phyloP scores from a whole-genome alignment of 2,888 invertebrate genomes.

The Cephus pygmeus region DNA sequence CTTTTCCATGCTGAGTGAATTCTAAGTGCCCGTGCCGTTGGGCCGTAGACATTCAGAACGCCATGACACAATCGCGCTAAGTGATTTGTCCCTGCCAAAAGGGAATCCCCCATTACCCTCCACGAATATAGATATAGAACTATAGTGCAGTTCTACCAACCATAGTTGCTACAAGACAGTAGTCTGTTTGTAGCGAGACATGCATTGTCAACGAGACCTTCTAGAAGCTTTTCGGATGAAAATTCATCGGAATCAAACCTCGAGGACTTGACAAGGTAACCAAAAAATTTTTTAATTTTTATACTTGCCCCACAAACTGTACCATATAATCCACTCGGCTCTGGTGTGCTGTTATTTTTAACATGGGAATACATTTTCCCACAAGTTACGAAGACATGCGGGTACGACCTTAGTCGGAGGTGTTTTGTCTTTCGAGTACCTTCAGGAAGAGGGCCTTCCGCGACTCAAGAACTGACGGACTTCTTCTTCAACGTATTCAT shows the following conservation, averaged over 20 bases:
- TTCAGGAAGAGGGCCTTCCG: conserved; percentile 27
- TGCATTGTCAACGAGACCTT: neutral
- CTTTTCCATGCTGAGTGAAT: conserved; percentile 22
- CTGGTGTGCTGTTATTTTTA: neutral
- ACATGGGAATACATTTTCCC: conserved; percentile 29
- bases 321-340: neutral
- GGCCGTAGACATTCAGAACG: conserved; percentile 8
- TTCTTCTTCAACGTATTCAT: conserved; percentile 15
- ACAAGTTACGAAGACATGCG: conserved; percentile 39
- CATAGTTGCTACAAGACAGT: neutral
- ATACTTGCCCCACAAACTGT: neutral
- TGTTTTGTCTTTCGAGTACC: conserved; percentile 43
- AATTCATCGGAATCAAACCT: neutral
- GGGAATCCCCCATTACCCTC: conserved; percentile 38
- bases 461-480: conserved; percentile 17
- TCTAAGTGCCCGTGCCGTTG: conserved; percentile 30
- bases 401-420: conserved; percentile 34
- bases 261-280: neutral
- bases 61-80: conserved; percentile 39
- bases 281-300: neutral
- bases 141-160: neutral
- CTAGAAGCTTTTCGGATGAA: neutral
- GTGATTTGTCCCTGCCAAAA: conserved; percentile 59
- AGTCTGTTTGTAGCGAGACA: neutral
- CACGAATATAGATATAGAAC: conserved; percentile 36